Evolutionary conservation across 2,113 vertebrate species (phyloP).

Genomic region (Poicephalus gulielmi): DNA sequence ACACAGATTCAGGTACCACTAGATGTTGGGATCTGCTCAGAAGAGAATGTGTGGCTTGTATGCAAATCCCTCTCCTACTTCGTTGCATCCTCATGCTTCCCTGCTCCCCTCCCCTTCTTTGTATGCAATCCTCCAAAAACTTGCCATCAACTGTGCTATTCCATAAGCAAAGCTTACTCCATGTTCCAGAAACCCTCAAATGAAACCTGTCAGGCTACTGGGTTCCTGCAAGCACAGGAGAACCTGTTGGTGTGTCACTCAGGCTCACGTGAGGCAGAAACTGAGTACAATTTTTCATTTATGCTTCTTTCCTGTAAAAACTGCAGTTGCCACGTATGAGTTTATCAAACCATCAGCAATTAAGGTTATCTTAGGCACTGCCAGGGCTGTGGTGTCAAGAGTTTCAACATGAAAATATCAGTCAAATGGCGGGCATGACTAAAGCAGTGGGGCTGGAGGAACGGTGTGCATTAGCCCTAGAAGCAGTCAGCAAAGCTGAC

Average conservation of each 20-base stretch:
- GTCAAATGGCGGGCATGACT: neutral
- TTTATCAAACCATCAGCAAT: neutral
- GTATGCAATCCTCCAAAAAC: neutral
- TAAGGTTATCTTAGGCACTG: neutral
- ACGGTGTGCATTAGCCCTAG: rapidly evolving
- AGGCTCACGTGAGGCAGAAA: neutral
- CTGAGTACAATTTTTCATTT: neutral
- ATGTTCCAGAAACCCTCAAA: neutral
- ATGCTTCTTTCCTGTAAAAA: neutral
- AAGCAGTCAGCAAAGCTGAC: neutral
- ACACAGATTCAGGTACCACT: neutral
- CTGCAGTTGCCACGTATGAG: neutral
- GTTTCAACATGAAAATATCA: neutral
- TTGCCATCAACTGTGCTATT: neutral
- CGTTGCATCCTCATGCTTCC: neutral
- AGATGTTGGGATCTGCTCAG: neutral
- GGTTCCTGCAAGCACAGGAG: neutral
- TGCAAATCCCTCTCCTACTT: neutral
- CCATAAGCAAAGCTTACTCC: neutral
- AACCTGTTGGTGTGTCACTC: neutral
- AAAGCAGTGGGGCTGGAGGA: neutral
- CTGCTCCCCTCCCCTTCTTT: neutral
- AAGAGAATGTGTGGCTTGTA: neutral
- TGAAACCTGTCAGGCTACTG: neutral
- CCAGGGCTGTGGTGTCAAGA: neutral